These are phyloP conservation scores for Etia nguti DNA, from an alignment of 2,113 vertebrate genomes.

Conservation along the genomic window DNA sequence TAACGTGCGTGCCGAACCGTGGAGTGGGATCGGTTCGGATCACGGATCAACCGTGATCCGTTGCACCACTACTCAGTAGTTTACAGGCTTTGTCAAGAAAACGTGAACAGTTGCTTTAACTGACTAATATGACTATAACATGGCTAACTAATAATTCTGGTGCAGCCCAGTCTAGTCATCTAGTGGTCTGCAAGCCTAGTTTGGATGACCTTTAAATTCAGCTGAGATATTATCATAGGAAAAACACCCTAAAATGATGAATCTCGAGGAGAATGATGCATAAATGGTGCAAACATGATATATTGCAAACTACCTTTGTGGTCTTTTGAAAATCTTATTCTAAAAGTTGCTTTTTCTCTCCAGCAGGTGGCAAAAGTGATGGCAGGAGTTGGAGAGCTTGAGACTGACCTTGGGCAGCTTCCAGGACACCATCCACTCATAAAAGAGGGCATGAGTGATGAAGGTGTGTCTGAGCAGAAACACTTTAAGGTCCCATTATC, in stretches of 20 bases:
- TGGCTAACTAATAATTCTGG: background rate
- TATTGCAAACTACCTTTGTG: background rate
- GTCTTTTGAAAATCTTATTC: background rate
- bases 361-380: slow-evolving; percentile 27
- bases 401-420: slow-evolving; percentile 41
- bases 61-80: no score
- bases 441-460: slow-evolving; percentile 54
- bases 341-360: background rate
- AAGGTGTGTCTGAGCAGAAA: slow-evolving; percentile 29
- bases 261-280: background rate
- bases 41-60: no score
- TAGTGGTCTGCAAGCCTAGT: background rate
- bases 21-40: no score
- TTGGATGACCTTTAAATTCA: background rate
- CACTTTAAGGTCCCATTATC: background rate
- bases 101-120: background rate
- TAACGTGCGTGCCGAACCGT: no score
- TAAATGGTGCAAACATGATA: background rate
- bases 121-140: background rate
- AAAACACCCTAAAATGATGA: background rate
- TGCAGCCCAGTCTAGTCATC: background rate
- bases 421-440: slow-evolving; percentile 54
- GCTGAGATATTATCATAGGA: background rate
- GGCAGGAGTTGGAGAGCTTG: background rate
- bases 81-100: background rate